phyloP scores from a whole-genome alignment of 2,888 invertebrate species.

The Epinotia demarniana region DNA sequence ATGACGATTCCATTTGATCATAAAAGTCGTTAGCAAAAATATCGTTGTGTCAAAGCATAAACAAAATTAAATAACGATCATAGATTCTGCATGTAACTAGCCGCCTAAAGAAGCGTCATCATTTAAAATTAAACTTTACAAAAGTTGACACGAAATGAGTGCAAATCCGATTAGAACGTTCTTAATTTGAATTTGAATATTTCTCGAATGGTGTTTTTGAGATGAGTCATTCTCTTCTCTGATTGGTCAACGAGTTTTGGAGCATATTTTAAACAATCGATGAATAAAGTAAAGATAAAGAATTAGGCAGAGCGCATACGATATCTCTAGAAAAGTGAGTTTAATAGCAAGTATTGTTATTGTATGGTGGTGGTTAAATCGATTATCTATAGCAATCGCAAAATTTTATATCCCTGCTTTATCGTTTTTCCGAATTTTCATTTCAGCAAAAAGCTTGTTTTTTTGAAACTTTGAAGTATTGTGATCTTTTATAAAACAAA shows the following conservation, averaged over 20 bases:
- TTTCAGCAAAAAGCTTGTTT: no score
- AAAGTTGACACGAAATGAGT: constrained; percentile 40
- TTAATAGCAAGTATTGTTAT: no score
- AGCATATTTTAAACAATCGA: constrained; percentile 24
- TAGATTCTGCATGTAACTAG: constrained; percentile 9
- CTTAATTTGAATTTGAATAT: constrained; percentile 42
- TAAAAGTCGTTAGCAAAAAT: constrained; percentile 25
- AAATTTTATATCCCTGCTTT: no score
- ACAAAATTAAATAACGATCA: constrained; percentile 22
- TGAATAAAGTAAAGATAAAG: constrained; percentile 26
- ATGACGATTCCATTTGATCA: constrained; percentile 17
- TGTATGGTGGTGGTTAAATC: no score
- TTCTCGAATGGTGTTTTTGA: constrained; percentile 26
- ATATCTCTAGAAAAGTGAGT: background rate
- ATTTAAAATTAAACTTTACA: constrained; percentile 19
- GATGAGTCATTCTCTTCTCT: constrained; percentile 28
- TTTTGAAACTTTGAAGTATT: no score
- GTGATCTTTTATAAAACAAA: no score
- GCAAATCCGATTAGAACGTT: constrained; percentile 40
- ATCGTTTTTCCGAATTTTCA: no score
- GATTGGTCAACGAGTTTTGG: constrained; percentile 24
- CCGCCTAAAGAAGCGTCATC: constrained; percentile 19
- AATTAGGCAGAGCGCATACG: background rate
- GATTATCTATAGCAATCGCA: no score
- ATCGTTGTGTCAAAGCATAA: constrained; percentile 4